Percentiles rank a stretch among this genome's conserved stretches.
These are phyloP conservation scores for Ianthella basta DNA, from an alignment of 37 sponge, comb jelly and placozoan species.

Conservation along the genomic window DNA sequence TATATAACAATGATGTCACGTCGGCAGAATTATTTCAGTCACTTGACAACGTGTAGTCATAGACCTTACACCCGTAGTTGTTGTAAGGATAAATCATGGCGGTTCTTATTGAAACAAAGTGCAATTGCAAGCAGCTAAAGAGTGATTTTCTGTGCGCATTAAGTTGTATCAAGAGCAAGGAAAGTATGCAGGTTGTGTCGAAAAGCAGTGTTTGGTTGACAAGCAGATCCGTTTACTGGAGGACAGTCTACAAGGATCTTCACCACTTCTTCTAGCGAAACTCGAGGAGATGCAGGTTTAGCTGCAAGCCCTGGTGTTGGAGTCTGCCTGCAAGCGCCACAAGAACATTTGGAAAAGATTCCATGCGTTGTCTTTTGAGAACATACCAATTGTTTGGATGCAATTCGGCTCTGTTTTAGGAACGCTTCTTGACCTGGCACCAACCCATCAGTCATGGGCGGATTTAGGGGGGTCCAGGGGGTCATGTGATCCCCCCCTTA, in stretches of 20 bases:
- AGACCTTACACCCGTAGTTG: too few relatives aligned
- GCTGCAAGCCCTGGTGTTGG: background rate
- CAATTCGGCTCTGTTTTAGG: too few relatives aligned
- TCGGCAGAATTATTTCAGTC: too few relatives aligned
- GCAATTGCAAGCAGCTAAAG: background rate
- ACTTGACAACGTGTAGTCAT: too few relatives aligned
- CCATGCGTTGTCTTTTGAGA: slow-evolving; percentile 1
- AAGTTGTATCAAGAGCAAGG: background rate
- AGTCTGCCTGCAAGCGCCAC: background rate
- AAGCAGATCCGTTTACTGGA: slow-evolving; percentile 4
- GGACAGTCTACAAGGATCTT: background rate
- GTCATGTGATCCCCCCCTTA: too few relatives aligned
- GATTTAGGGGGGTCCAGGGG: too few relatives aligned
- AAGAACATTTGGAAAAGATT: background rate
- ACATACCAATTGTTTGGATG: background rate
- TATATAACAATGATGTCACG: too few relatives aligned
- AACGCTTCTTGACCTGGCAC: too few relatives aligned
- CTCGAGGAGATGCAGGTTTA: background rate
- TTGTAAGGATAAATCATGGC: too few relatives aligned
- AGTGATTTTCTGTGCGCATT: background rate
- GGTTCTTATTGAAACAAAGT: too few relatives aligned
- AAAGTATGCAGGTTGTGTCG: background rate
- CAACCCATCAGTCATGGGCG: too few relatives aligned
- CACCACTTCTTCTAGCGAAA: slow-evolving; percentile 3
- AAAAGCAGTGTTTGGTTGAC: background rate